Evolutionary conservation across 2,113 vertebrate genomes (phyloP), one percentile per base, ranked within the genome.

Genomic region (Sylvia atricapilla): DNA sequence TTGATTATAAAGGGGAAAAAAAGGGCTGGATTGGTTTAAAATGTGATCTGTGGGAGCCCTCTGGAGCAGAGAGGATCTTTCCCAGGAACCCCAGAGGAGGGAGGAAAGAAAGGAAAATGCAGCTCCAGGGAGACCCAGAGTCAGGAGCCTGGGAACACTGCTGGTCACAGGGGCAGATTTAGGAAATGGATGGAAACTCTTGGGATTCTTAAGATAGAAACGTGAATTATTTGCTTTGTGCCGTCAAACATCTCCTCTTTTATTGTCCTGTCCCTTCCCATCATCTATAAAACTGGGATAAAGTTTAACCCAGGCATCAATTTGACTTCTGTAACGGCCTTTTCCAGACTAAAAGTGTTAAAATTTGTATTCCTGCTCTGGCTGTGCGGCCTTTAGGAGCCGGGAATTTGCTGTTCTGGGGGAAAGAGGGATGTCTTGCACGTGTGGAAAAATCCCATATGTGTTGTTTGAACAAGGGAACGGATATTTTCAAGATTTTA

Each of bases 21-120:
- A 78, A 58, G 25, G 31, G 62, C 25, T 87, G 87, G 89, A 16
- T 12, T 74, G 60, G 35, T 70, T 81, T 70, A 63, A 88, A 55
- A 28, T 39, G 53, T 5, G 33, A 74, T 50, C 41, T 62, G 75
- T 70, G 82, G 47, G 92, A 94, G 19, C 35, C 18, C 60, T 84
- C 23, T 35, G 41, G 69, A 25, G 21, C 62, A 47, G 44, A 53
- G 39, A 3, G 37, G 17, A 33, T 56, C 19, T 73, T 88, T 94
- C 93, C 79, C 90, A 94, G 92, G 87, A 90, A 72, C 56, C 82
- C 88, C 83, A 58, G 6, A 84, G 92, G 90, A 96, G 56, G 12
- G 49, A 60, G n/a, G n/a, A 47, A 62, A 87, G 75, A 22, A 74
- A 59, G 86, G 92, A 93, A 77, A 43, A n/a, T 0, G 3, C 41